A percentile compares a stretch with the other conserved stretches of the same genome.
phyloP scores from a whole-genome alignment of 2,797 vertebrate species.

The Emys orbicularis region DNA sequence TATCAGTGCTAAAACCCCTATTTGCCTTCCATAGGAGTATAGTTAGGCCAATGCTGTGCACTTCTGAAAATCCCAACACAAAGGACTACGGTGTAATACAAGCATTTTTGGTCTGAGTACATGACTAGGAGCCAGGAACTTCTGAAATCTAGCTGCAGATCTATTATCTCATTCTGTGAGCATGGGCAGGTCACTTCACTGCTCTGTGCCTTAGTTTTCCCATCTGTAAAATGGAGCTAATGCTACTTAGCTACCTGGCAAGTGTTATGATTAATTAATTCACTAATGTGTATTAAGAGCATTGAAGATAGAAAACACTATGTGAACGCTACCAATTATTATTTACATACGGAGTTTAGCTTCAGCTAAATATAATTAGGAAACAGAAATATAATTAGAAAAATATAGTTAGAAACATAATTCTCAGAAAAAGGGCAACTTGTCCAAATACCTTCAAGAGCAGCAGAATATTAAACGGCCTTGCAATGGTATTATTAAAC shows the following conservation, averaged over 20 bases:
- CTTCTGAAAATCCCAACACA: constrained; percentile 5
- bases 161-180: constrained; percentile 38
- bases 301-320: background rate
- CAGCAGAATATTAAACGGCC: background rate
- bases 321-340: background rate
- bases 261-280: constrained; percentile 10
- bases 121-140: background rate
- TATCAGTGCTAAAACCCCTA: constrained; percentile 47
- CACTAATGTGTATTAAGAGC: background rate
- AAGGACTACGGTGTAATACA: constrained; percentile 65
- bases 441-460: background rate
- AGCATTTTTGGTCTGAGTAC: constrained; percentile 68
- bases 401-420: background rate
- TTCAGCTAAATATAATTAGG: background rate
- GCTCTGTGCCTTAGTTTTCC: background rate
- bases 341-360: background rate
- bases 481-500: background rate
- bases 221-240: background rate
- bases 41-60: constrained; percentile 65
- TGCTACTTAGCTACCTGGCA: constrained; percentile 27
- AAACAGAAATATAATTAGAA: background rate
- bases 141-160: constrained; percentile 9
- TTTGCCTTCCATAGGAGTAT: constrained; percentile 50
- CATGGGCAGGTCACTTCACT: constrained; percentile 20
- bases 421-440: background rate